These are phyloP conservation scores for Parus major DNA, from an alignment of 2,113 vertebrate genomes.

Conservation along the genomic window DNA sequence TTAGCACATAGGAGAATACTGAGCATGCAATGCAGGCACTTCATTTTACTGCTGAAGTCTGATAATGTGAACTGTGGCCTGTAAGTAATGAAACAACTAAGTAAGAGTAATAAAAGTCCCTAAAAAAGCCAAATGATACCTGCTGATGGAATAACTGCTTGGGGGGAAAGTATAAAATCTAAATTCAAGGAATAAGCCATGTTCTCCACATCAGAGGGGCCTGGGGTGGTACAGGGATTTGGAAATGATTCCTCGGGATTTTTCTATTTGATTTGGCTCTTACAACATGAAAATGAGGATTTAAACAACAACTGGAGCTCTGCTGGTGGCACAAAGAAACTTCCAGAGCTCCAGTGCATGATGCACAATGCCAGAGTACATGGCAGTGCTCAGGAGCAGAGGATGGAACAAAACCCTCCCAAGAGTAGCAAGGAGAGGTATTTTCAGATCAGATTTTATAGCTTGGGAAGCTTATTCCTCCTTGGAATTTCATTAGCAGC, in stretches of 20 bases:
- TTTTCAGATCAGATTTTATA: not conserved
- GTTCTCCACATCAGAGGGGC: not conserved
- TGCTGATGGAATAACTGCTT: not conserved
- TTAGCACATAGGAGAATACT: not conserved
- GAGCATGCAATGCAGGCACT: not conserved
- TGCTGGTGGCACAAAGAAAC: not conserved
- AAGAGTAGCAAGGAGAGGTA: not conserved
- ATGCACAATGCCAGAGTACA: accelerated
- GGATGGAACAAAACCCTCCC: not conserved
- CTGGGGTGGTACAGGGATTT: not conserved
- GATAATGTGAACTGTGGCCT: not conserved
- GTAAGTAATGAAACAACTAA: not conserved
- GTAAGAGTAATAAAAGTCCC: not conserved
- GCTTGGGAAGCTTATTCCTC: not conserved
- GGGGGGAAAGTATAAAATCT: not conserved
- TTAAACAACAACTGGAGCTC: not conserved
- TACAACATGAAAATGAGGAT: not conserved
- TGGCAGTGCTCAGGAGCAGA: not conserved
- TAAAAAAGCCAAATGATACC: not conserved
- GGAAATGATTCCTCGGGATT: not conserved
- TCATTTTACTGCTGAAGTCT: not conserved
- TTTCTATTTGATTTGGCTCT: not conserved
- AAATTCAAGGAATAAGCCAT: not conserved
- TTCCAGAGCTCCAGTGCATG: accelerated
- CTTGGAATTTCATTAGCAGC: not conserved